Percentiles rank a stretch among this genome's conserved stretches.
phyloP scores from a whole-genome alignment of 2,113 vertebrate species.

The Phyllopteryx taeniolatus region DNA sequence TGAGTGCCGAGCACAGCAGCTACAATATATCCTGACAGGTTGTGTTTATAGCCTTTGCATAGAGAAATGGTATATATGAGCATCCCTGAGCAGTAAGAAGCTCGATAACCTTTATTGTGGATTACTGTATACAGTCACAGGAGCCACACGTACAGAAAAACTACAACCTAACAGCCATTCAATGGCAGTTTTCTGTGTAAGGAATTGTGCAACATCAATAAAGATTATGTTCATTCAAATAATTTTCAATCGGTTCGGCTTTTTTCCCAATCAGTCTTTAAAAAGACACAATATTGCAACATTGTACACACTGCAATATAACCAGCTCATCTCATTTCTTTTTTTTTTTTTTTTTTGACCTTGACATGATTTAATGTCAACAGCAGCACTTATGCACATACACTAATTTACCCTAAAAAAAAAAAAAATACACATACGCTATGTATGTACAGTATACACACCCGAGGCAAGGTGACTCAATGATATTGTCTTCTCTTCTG shows the following conservation, averaged over 20 bases:
- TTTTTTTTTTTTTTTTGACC: slow-evolving; percentile 53
- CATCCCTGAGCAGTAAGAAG: neutral
- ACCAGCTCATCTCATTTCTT: slow-evolving; percentile 32
- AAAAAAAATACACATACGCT: slow-evolving; percentile 28
- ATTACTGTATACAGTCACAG: neutral
- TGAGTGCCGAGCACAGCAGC: slow-evolving; percentile 13
- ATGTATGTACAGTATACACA: slow-evolving; percentile 32
- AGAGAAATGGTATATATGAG: neutral
- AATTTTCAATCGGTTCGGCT: neutral
- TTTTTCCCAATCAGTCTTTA: slow-evolving; percentile 4
- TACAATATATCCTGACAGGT: neutral
- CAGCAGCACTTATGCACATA: slow-evolving; percentile 24
- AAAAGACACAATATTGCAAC: slow-evolving; percentile 13
- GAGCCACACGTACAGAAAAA: neutral
- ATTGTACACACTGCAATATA: slow-evolving; percentile 42
- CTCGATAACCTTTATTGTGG: neutral
- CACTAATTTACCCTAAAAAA: slow-evolving; percentile 29
- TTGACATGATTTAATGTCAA: slow-evolving; percentile 60
- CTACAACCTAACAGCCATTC: neutral
- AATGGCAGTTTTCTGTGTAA: neutral
- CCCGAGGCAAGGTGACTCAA: slow-evolving; percentile 75
- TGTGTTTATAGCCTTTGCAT: neutral
- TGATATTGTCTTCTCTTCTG: slow-evolving; percentile 68
- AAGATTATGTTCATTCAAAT: neutral
- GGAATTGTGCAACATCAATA: slow-evolving; percentile 3